Evolutionary conservation across 2,797 vertebrate genomes (phyloP), one percentile per base, ranked within the genome.

Genomic region (Harpagifer antarcticus): DNA sequence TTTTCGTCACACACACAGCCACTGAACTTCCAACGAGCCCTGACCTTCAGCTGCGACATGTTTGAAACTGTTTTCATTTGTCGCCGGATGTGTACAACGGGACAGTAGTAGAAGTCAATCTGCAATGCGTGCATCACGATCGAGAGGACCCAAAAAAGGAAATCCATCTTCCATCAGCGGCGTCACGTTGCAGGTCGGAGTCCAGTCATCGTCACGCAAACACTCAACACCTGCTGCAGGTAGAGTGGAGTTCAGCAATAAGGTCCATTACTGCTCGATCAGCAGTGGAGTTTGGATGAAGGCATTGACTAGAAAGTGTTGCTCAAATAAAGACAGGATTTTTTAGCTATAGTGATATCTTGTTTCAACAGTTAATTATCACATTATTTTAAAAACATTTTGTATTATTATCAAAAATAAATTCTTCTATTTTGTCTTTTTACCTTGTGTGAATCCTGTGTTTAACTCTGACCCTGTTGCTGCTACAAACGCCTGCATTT

Each of bases 101-200:
- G 68, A 75, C 54, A 15, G 4, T 5, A 37, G 49, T 11, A 4
- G 19, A 47, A 55, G 76, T 80, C 12, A 54, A 83, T 73, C 55
- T 17, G 13, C 59, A 45, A 8, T 27, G 40, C 10, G 15, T 17
- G 47, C 60, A 56, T 19, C 69, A 4, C 63, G 17, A 40, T 50
- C 4, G 17, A 61, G 56, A 67, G 33, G 63, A 58, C 37, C 45
- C 45, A 56, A 84, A 56, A 84, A 82, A 70, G 81, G 58, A 85
- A 89, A 89, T 86, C 83, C 72, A 81, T n/a, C n/a, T n/a, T 59
- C 83, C 83, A 83, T 86, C 79, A 83, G 67, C 15, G 10, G 9
- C 14, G 72, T 72, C 76, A 63, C 45, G 31, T 19, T 56, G 68
- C 20, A 43, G 19, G 71, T 50, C 9, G 11, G 45, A 60, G 11